Evolutionary conservation across 2,797 vertebrate species (phyloP).

Genomic region (Myripristis murdjan): DNA sequence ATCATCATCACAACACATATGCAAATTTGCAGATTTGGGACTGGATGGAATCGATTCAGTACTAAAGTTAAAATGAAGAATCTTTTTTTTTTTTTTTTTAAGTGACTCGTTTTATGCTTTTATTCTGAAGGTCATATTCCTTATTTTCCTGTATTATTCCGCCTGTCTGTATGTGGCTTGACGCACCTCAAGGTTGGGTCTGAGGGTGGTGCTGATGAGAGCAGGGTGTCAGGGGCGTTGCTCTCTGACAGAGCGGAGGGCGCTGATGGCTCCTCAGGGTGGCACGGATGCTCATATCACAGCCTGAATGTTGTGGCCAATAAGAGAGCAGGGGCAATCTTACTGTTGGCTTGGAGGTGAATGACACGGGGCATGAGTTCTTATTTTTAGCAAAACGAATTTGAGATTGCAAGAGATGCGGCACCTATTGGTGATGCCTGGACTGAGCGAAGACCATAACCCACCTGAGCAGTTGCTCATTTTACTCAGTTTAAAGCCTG

Average conservation of each 20-base stretch:
- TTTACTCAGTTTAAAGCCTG: too few relatives aligned
- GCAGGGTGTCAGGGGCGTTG: constrained; percentile 66
- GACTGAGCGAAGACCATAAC: constrained; percentile 21
- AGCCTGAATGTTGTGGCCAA: constrained; percentile 26
- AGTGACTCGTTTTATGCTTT: too few relatives aligned
- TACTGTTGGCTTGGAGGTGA: neutral
- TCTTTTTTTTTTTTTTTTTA: too few relatives aligned
- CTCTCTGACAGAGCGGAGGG: constrained; percentile 49
- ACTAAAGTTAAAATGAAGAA: too few relatives aligned
- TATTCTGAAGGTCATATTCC: neutral
- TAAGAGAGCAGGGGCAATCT: constrained; percentile 26
- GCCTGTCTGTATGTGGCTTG: constrained; percentile 40
- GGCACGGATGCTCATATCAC: constrained; percentile 30
- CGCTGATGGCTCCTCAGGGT: constrained; percentile 40
- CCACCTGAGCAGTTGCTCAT: constrained; percentile 6
- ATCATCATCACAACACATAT: too few relatives aligned
- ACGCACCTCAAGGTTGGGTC: constrained; percentile 30
- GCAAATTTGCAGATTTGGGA: too few relatives aligned
- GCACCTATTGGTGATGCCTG: constrained; percentile 58
- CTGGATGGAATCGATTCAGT: too few relatives aligned
- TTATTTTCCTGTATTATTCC: constrained; percentile 47
- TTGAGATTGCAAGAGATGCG: constrained; percentile 26
- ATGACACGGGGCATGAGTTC: constrained; percentile 30
- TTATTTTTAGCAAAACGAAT: constrained; percentile 29
- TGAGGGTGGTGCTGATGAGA: constrained; percentile 79